phyloP scores from a whole-genome alignment of 2,113 vertebrate genomes.

The Rhynchopsitta pachyrhyncha region DNA sequence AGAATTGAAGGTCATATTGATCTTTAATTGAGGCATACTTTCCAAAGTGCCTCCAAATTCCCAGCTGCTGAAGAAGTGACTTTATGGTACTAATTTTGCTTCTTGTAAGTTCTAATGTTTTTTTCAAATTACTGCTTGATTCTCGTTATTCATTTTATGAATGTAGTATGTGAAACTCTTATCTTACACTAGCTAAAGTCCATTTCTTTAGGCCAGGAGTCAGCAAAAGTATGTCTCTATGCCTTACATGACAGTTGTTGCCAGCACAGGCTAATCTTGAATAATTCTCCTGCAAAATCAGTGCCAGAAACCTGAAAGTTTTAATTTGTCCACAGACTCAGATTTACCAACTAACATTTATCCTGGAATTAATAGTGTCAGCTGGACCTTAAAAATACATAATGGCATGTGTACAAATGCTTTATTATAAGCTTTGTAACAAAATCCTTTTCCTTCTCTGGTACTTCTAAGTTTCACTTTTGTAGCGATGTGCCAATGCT shows the following conservation, averaged over 20 bases:
- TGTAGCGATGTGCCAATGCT: background rate
- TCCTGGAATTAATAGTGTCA: background rate
- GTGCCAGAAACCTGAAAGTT: background rate
- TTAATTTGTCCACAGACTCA: background rate
- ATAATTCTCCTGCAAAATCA: background rate
- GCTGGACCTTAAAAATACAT: background rate
- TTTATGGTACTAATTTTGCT: background rate
- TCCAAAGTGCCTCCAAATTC: background rate
- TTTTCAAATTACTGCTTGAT: conserved; percentile 11
- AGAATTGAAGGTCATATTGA: background rate
- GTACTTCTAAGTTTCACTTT: background rate
- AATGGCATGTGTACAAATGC: background rate
- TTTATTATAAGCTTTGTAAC: background rate
- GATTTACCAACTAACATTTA: background rate
- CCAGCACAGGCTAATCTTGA: background rate
- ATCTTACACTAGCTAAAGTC: background rate
- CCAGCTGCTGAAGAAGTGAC: background rate
- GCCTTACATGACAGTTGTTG: background rate
- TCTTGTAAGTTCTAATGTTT: background rate
- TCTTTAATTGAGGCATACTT: background rate
- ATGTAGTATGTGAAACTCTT: background rate
- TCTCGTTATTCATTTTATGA: conserved; percentile 16
- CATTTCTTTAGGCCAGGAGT: conserved; percentile 4
- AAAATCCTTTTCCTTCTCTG: background rate
- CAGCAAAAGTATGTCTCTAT: background rate